Evolutionary conservation across 1,140 invertebrate species (phyloP).

Genomic region (Homalodisca vitripennis): DNA sequence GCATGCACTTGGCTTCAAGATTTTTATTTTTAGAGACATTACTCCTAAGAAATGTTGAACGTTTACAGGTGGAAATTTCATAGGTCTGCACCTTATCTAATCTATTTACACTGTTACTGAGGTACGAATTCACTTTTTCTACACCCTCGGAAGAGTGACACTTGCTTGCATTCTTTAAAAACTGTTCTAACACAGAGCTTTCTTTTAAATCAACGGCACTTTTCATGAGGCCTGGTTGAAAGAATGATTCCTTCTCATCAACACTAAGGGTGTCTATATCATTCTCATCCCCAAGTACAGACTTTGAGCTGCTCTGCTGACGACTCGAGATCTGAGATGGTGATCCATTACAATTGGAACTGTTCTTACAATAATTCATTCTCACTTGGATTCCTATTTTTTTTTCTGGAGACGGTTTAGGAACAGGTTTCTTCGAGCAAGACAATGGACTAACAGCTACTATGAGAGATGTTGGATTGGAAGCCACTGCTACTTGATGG

Average conservation of each 20-base stretch:
- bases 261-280: conserved; percentile 11
- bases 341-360: background rate
- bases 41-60: background rate
- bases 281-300: background rate
- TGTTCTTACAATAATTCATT: conserved; percentile 32
- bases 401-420: conserved; percentile 21
- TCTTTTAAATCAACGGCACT: background rate
- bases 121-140: conserved; percentile 20
- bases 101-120: background rate
- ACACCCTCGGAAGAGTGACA: background rate
- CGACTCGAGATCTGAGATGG: background rate
- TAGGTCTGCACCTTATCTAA: background rate
- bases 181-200: conserved; percentile 9
- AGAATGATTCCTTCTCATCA: conserved; percentile 3
- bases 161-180: background rate
- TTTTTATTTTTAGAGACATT: conserved; percentile 2
- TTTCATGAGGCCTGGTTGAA: background rate
- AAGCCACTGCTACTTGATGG: background rate
- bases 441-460: conserved; percentile 21
- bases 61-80: conserved; percentile 12
- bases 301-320: background rate
- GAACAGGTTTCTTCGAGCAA: background rate
- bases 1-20: conserved; percentile 20
- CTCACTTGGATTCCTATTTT: conserved; percentile 36
- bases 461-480: background rate